These are phyloP conservation scores for Bedellia somnulentella DNA, from an alignment of 2,888 invertebrate genomes.

Conservation along the genomic window DNA sequence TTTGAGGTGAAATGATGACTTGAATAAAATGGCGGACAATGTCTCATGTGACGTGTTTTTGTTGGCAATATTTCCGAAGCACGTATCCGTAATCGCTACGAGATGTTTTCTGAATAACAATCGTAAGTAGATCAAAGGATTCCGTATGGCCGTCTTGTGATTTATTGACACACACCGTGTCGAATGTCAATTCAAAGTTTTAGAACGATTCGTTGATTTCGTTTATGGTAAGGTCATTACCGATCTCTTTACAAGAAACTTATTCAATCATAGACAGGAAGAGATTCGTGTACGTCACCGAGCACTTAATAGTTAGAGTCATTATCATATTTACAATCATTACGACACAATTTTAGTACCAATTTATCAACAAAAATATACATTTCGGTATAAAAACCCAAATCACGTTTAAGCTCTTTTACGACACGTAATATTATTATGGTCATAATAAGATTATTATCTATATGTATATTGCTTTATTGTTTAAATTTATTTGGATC, in stretches of 20 bases:
- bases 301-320: too few relatives aligned
- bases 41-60: conserved; percentile 1
- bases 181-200: conserved; percentile 22
- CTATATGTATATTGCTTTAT: conserved; percentile 10
- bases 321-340: too few relatives aligned
- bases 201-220: conserved; percentile 1
- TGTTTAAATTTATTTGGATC: conserved; percentile 31
- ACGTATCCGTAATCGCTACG: conserved; percentile 50
- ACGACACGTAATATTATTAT: conserved; percentile 29
- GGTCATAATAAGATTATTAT: conserved; percentile 42
- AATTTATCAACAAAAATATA: too few relatives aligned
- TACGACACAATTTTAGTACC: too few relatives aligned
- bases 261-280: too few relatives aligned
- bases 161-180: conserved; percentile 38
- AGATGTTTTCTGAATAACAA: conserved; percentile 46
- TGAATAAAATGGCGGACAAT: not conserved
- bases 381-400: conserved; percentile 25
- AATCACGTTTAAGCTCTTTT: conserved; percentile 49
- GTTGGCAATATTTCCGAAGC: conserved; percentile 38
- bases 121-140: conserved; percentile 53
- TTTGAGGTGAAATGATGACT: not conserved
- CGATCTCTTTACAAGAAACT: not conserved
- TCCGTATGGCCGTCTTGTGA: conserved; percentile 52
- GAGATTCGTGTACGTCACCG: too few relatives aligned
- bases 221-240: conserved; percentile 1